Base-by-base conservation (phyloP, 2,113 vertebrate species). In the Vidua macroura region DNA sequence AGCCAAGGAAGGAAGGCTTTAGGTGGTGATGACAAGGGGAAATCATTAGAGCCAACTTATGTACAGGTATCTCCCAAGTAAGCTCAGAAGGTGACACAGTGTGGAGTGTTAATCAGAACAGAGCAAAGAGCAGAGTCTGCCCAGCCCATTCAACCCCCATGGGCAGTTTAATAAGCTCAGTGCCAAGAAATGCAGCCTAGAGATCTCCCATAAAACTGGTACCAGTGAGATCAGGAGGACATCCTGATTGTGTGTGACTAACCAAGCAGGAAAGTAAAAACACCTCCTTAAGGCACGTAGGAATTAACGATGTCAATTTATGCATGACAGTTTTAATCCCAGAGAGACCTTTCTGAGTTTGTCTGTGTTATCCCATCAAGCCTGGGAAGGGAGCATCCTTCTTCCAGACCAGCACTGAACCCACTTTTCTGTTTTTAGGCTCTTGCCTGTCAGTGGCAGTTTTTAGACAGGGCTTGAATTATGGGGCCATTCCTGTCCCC, bases 391-490 rank as follows among this genome's bases (percentile, higher is more conserved):
- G 82, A 89, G 55, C 63, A 48, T 39, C 70, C 39, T 77, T 52
- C 83, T 39, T 13, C 0, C 3, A 66, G 58, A 66, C 39, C n/a
- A 15, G 48, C 0, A 0, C 72, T n/a, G 35, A 72, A n/a, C 39
- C 22, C 23, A 5, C 28, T 76, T 81, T 28, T 49, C 37, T 49
- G 27, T 69, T 73, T 82, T 86, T n/a, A 87, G 63, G 43, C 44
- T 24, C 37, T 19, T 55, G 35, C 49, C 53, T 86, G 64, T 60
- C 77, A 56, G 15, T 25, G 24, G 67, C 78, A 87, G 53, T 53
- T 79, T 80, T 52, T 70, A 52, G 68, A 83, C 0, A 0, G 33
- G 25, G 41, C 23, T 88, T 88, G 30, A 96, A 67, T 90, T 43
- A 44, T 1, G 5, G n/a, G 92, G 52, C 35, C 37, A 10, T 69